Evolutionary conservation across 1,140 invertebrate species (phyloP).

Genomic region (Oryctes rhinoceros): DNA sequence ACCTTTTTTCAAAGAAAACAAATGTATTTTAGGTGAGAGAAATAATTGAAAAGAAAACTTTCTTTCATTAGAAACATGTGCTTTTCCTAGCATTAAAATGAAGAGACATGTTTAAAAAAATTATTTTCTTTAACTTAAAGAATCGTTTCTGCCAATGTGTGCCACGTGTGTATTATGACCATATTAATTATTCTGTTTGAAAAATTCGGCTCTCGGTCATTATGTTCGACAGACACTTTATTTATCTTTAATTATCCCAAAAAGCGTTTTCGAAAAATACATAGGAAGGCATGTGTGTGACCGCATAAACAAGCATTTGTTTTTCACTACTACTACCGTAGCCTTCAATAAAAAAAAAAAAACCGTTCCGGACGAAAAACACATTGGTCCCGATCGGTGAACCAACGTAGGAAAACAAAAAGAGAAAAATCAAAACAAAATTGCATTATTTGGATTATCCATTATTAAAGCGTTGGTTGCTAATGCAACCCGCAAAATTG

Average conservation of each 20-base stretch:
- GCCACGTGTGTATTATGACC: not conserved
- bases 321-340: not conserved
- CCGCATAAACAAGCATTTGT: not conserved
- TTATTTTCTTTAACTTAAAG: too few relatives aligned
- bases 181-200: not conserved
- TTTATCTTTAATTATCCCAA: slow-evolving; percentile 20
- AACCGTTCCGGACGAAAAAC: not conserved
- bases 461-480: not conserved
- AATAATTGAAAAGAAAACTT: too few relatives aligned
- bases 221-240: not conserved
- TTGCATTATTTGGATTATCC: slow-evolving; percentile 10
- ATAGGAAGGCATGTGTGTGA: not conserved
- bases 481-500: not conserved
- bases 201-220: not conserved
- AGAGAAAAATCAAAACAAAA: not conserved
- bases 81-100: too few relatives aligned
- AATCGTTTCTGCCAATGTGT: too few relatives aligned
- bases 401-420: slow-evolving; percentile 6
- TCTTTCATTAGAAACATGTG: too few relatives aligned
- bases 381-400: not conserved
- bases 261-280: slow-evolving; percentile 17
- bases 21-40: too few relatives aligned
- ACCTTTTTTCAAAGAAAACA: too few relatives aligned
- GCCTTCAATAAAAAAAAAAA: not conserved
- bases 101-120: too few relatives aligned